A percentile compares a stretch with the other conserved stretches of the same genome.
phyloP scores from a whole-genome alignment of 2,113 vertebrate species.

The Pituophis catenifer region DNA sequence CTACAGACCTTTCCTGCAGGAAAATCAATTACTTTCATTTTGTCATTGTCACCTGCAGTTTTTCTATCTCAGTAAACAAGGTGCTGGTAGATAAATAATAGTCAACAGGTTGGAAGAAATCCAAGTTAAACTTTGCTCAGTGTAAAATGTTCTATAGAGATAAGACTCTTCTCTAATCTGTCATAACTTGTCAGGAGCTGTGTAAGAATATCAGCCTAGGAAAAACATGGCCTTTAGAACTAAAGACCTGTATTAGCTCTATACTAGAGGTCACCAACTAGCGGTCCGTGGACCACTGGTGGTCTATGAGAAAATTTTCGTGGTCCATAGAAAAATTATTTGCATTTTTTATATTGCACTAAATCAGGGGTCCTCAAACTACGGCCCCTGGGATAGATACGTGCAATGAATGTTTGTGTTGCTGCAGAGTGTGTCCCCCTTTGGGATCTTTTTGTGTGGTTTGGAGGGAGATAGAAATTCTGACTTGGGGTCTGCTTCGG shows the following conservation, averaged over 20 bases:
- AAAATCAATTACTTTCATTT: background rate
- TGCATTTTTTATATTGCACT: no score
- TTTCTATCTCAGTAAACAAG: background rate
- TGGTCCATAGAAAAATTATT: no score
- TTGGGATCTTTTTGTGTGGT: no score
- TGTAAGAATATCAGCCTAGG: background rate
- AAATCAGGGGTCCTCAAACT: no score
- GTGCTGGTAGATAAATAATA: background rate
- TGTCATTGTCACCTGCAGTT: no score
- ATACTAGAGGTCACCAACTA: background rate
- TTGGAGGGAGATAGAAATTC: no score
- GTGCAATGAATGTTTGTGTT: no score
- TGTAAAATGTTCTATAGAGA: background rate
- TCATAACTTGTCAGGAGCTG: background rate
- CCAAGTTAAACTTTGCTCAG: background rate
- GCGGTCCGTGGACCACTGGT: no score
- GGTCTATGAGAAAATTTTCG: no score
- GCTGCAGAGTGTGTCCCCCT: no score
- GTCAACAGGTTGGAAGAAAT: background rate
- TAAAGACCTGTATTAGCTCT: background rate
- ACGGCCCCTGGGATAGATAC: no score
- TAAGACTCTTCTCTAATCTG: background rate
- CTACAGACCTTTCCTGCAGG: background rate
- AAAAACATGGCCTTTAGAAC: background rate
- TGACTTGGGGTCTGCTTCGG: no score